A percentile compares a stretch with the other conserved stretches of the same genome.
Conservation (phyloP, 1,140 invertebrate species). For the Pogonomyrmex barbatus region DNA sequence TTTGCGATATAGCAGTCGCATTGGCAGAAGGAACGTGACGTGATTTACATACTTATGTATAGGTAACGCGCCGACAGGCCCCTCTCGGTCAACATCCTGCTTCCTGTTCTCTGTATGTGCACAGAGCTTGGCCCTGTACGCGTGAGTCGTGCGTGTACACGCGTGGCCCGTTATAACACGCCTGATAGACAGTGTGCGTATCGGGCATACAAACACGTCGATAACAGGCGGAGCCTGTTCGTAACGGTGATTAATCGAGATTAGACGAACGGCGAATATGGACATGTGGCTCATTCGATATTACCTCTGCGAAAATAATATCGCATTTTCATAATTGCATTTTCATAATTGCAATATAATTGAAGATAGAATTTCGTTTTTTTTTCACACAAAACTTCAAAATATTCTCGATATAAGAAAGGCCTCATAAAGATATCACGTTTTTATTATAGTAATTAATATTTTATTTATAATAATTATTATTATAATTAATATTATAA, state of each 20-base stretch:
- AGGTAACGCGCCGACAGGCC: constrained; percentile 38
- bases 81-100: constrained; percentile 73
- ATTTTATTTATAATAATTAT: too few relatives aligned
- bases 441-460: too few relatives aligned
- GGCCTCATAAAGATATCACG: too few relatives aligned
- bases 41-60: constrained; percentile 69
- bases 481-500: too few relatives aligned
- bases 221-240: constrained; percentile 48
- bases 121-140: constrained; percentile 10
- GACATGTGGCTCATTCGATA: not conserved
- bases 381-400: not conserved
- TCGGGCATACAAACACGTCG: constrained; percentile 38
- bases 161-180: constrained; percentile 64
- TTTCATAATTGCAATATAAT: not conserved
- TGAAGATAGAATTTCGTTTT: not conserved
- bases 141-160: constrained; percentile 38
- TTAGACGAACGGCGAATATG: constrained; percentile 23
- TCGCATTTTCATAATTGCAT: not conserved
- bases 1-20: not conserved
- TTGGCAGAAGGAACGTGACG: constrained; percentile 61
- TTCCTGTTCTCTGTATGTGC: constrained; percentile 61
- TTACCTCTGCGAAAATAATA: constrained; percentile 10
- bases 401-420: too few relatives aligned
- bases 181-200: constrained; percentile 35
- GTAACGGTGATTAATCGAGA: constrained; percentile 55